A percentile compares a stretch with the other conserved stretches of the same genome.
phyloP scores from a whole-genome alignment of 2,888 invertebrate genomes.

The Orthonevra nobilis region DNA sequence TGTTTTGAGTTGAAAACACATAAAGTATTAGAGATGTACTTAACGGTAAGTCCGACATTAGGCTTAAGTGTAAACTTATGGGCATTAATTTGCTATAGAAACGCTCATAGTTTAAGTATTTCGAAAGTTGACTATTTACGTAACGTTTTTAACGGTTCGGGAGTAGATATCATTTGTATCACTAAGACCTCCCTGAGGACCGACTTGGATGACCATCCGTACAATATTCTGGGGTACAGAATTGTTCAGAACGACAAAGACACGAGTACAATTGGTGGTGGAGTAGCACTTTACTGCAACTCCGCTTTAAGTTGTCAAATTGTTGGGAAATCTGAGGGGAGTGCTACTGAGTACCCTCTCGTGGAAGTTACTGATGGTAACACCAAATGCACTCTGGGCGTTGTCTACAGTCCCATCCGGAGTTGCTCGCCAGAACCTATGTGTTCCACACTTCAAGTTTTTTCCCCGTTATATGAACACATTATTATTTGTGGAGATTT shows the following conservation, averaged over 20 bases:
- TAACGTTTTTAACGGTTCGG: not conserved
- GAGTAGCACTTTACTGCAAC: not conserved
- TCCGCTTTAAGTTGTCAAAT: not conserved
- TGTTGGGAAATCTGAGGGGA: too few relatives aligned
- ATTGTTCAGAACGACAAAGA: not conserved
- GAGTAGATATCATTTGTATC: not conserved
- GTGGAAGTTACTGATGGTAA: not conserved
- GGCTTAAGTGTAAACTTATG: too few relatives aligned
- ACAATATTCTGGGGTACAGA: not conserved
- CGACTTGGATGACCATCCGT: not conserved
- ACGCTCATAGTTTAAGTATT: too few relatives aligned
- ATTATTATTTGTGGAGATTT: too few relatives aligned
- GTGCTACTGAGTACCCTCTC: not conserved
- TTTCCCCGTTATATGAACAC: too few relatives aligned
- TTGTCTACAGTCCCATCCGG: not conserved
- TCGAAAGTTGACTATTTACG: not conserved
- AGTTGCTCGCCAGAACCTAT: not conserved
- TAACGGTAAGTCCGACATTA: too few relatives aligned
- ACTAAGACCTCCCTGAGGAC: not conserved
- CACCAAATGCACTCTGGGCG: too few relatives aligned
- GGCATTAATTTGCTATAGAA: not conserved
- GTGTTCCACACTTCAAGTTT: not conserved
- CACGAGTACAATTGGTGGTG: not conserved
- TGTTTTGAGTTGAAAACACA: too few relatives aligned
- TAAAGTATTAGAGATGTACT: too few relatives aligned